phyloP scores from a whole-genome alignment of 1,140 invertebrate genomes.

The Panulirus ornatus region DNA sequence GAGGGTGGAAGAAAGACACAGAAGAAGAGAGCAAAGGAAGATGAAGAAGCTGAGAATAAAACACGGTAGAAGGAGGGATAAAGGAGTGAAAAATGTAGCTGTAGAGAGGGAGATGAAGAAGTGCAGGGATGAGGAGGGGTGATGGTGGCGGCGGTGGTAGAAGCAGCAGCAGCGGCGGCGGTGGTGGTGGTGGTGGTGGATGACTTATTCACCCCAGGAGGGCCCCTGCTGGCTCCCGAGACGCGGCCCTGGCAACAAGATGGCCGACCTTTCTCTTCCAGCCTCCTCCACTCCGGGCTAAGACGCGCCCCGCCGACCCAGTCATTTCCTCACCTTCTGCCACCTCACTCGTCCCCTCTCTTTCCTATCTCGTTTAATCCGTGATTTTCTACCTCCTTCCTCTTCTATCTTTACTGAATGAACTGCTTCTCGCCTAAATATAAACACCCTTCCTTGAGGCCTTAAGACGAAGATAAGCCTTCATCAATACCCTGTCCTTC shows the following conservation, averaged over 20 bases:
- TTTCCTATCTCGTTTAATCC: neutral
- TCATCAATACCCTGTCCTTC: too few relatives aligned
- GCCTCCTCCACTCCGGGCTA: neutral
- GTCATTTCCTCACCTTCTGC: neutral
- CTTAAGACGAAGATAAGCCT: too few relatives aligned
- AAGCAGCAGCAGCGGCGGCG: too few relatives aligned
- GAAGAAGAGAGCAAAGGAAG: neutral
- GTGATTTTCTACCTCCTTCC: neutral
- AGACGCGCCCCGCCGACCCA: neutral
- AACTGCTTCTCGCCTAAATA: too few relatives aligned
- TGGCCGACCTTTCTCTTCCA: conserved; percentile 23
- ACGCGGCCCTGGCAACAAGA: conserved; percentile 34
- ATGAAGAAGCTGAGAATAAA: neutral
- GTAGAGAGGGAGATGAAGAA: neutral
- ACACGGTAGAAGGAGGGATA: neutral
- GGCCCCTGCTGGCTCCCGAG: neutral
- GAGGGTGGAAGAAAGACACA: neutral
- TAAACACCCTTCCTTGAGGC: too few relatives aligned
- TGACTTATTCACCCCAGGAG: conserved; percentile 46
- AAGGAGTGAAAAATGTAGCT: neutral
- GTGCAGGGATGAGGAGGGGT: neutral
- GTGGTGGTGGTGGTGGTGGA: neutral
- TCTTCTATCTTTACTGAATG: neutral
- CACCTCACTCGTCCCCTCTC: neutral
- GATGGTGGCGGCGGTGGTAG: neutral